Evolutionary conservation across 35 echinoderm and acorn worm genomes (phyloP).

Genomic region (Ophioderma brevispina): DNA sequence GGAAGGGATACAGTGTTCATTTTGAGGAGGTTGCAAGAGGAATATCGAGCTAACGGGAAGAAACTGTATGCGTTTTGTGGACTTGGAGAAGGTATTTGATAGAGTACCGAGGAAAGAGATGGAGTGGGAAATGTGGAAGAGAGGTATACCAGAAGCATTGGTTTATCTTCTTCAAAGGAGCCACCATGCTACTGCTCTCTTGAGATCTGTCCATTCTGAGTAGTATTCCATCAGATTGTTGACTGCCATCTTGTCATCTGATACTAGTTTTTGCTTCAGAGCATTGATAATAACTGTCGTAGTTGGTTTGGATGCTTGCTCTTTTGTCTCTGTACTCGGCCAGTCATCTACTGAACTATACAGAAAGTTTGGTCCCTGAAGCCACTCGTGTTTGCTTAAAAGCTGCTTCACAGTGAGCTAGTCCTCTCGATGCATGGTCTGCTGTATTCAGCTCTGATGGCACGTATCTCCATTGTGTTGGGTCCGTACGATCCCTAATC

Average conservation of each 20-base stretch:
- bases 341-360: slow-evolving; percentile 33
- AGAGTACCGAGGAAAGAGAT: too few species aligned
- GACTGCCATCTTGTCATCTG: too few species aligned
- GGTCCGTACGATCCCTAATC: slow-evolving; percentile 13
- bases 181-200: slow-evolving; percentile 33
- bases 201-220: slow-evolving; percentile 29
- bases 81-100: too few species aligned
- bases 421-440: slow-evolving; percentile 25
- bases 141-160: too few species aligned
- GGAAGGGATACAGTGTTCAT: too few species aligned
- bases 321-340: not conserved
- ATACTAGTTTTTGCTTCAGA: too few species aligned
- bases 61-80: too few species aligned
- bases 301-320: too few species aligned
- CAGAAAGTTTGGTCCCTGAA: slow-evolving; percentile 40
- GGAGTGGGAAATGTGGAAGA: too few species aligned
- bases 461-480: slow-evolving; percentile 22
- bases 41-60: too few species aligned
- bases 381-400: not conserved
- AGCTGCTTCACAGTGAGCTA: slow-evolving; percentile 4
- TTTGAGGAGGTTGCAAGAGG: too few species aligned
- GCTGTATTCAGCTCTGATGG: slow-evolving; percentile 22
- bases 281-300: too few species aligned
- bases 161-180: slow-evolving; percentile 11
- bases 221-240: slow-evolving; percentile 33